These are phyloP conservation scores for Euzetes globulus DNA, from an alignment of 2,888 invertebrate genomes.

Conservation along the genomic window DNA sequence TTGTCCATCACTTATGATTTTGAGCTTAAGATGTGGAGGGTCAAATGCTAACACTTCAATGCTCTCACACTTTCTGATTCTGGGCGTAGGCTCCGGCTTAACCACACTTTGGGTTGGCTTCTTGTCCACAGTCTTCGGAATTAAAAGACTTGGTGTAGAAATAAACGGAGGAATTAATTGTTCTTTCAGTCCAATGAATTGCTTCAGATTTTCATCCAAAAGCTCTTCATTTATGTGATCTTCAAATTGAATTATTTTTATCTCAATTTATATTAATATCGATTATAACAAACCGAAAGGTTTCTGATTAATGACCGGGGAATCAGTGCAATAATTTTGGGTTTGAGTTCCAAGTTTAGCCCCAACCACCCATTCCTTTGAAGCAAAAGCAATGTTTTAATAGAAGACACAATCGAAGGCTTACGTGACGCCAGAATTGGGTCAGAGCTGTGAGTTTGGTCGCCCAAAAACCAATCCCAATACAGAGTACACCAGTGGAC, in stretches of 20 bases:
- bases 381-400: neutral
- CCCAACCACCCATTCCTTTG: constrained; percentile 29
- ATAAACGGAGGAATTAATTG: neutral
- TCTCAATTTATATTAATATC: neutral
- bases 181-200: neutral
- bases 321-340: neutral
- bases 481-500: neutral
- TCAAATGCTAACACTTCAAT: constrained; percentile 23
- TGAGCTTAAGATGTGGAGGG: neutral
- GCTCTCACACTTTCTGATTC: constrained; percentile 11
- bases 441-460: neutral
- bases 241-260: neutral
- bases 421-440: neutral
- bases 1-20: constrained; percentile 9
- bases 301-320: constrained; percentile 7
- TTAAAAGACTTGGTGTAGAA: neutral
- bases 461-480: neutral
- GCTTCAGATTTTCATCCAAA: neutral
- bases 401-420: neutral
- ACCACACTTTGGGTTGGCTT: neutral
- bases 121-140: too few relatives aligned
- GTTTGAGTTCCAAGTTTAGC: constrained; percentile 30
- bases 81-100: neutral
- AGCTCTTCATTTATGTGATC: constrained; percentile 9
- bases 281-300: neutral